Evolutionary conservation across 2,797 vertebrate genomes (phyloP).

Genomic region (Sebastes taczanowskii): DNA sequence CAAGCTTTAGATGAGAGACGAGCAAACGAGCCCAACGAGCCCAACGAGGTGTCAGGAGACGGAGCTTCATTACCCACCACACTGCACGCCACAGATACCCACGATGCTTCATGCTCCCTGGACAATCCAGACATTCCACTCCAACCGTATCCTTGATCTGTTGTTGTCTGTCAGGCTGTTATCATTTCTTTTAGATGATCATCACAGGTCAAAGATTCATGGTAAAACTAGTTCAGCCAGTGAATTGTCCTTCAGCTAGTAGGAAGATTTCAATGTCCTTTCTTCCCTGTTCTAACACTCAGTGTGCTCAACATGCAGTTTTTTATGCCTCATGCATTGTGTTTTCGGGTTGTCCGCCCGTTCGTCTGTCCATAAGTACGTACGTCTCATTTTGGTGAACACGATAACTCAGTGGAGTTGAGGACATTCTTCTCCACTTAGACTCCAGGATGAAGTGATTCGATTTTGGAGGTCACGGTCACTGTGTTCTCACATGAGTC

Average conservation of each 20-base stretch:
- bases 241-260: background rate
- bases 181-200: background rate
- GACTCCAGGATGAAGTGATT: too few species aligned
- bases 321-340: too few species aligned
- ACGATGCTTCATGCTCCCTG: slow-evolving; percentile 4
- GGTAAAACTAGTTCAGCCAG: background rate
- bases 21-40: background rate
- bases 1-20: background rate
- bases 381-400: too few species aligned
- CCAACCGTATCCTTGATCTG: slow-evolving; percentile 78
- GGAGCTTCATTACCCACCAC: background rate
- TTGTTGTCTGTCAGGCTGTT: background rate
- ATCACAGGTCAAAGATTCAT: background rate
- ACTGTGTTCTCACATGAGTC: too few species aligned
- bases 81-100: background rate
- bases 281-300: background rate
- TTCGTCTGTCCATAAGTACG: too few species aligned
- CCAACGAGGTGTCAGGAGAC: background rate
- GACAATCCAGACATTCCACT: slow-evolving; percentile 5
- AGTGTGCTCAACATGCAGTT: background rate
- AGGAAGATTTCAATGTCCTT: background rate
- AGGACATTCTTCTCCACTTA: too few species aligned
- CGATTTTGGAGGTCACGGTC: too few species aligned
- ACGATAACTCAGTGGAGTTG: too few species aligned
- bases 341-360: too few species aligned